Evolutionary conservation across 2,888 invertebrate species (phyloP), one percentile per base, ranked within the genome.

Genomic region (Zelleria hepariella): DNA sequence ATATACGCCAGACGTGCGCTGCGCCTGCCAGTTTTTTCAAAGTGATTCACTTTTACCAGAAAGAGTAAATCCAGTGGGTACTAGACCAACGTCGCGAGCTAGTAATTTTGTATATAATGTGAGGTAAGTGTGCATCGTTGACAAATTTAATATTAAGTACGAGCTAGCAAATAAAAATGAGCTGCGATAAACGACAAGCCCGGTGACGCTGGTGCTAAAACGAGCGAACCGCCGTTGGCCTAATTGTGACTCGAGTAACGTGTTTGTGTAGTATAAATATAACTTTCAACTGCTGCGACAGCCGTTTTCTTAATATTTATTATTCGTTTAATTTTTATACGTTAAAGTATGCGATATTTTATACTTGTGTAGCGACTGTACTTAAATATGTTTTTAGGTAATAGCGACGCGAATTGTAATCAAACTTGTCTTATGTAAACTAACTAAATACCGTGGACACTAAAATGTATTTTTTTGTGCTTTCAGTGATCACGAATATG

Each of bases 401-500:
- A 25, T 52, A 10, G 58, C 58, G 21, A 49, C n/a, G 58, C 58
- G 49, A 49, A 51, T 51, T 49, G 15, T 42, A 15, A 10, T 15
- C 15, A 42, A 2, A 42, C 32, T 32, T 10, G 15, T 42, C 15
- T n/a, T n/a, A n/a, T n/a, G n/a, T n/a, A n/a, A n/a, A 42, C 32
- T 15, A 42, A 4, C 15, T 42, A 3, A 4, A 15, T 42, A 32
- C 32, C 32, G 10, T 5, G 5, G 32, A 6, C 10, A 15, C 32
- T 42, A 42, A 57, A 48, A 23, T 24, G 5, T 6, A 24, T 53
- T 53, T 23, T 53, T 24, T 48, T 62, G 65, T 66, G 65, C 64
- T 92, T 92, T 70, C 90, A 96, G 96, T 91, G 96, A 96, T 91
- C 96, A 96, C 92, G 95, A 96, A 86, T 96, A 96, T 90, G 96